These are phyloP conservation scores for Triplophysa siluroides DNA, from an alignment of 2,113 vertebrate species.

Conservation along the genomic window DNA sequence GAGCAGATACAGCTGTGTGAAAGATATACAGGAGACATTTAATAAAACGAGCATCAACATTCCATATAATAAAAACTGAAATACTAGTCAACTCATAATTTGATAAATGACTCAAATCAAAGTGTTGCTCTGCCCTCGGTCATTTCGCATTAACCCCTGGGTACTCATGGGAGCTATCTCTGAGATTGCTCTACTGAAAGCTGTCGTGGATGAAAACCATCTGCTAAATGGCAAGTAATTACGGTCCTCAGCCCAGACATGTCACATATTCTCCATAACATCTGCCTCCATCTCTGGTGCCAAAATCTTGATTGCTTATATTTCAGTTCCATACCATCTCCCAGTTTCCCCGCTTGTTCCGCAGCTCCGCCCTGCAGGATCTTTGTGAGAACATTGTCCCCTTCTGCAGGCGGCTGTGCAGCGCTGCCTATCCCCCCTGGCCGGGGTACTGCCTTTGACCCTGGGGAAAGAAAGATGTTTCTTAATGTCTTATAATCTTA, in stretches of 20 bases:
- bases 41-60: neutral
- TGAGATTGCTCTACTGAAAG: neutral
- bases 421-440: constrained; percentile 73
- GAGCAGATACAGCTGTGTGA: constrained; percentile 86
- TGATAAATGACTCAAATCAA: neutral
- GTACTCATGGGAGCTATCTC: neutral
- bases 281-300: constrained; percentile 7
- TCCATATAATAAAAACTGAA: neutral
- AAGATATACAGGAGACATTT: neutral
- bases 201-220: constrained; percentile 8
- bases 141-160: constrained; percentile 11
- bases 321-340: constrained; percentile 81
- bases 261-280: constrained; percentile 5
- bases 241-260: constrained; percentile 14
- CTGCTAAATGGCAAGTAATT: constrained; percentile 16
- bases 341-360: constrained; percentile 97
- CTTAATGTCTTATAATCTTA: too few species aligned
- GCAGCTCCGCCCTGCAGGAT: constrained; percentile 93
- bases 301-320: constrained; percentile 4
- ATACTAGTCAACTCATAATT: neutral
- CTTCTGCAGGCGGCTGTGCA: constrained; percentile 79
- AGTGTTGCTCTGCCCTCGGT: neutral
- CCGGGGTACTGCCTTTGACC: constrained; percentile 79
- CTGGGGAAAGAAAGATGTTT: constrained; percentile 64
- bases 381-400: constrained; percentile 92